A percentile compares a stretch with the other conserved stretches of the same genome.
Evolutionary conservation across 1,140 invertebrate species (phyloP).

Genomic region (Drosophila subobscura): DNA sequence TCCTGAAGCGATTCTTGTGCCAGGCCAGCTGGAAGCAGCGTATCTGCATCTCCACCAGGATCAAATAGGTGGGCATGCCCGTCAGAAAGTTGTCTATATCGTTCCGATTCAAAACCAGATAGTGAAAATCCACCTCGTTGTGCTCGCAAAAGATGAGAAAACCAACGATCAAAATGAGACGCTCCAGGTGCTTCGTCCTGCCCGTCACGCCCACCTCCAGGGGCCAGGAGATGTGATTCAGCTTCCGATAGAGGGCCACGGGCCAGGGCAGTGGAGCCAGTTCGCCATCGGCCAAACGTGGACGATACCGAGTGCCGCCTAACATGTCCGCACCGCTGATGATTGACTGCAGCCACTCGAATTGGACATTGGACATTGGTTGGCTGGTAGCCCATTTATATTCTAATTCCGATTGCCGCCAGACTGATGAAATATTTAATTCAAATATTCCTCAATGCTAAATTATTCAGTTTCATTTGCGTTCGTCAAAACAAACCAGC

Average conservation of each 20-base stretch:
- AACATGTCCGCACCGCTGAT: slow-evolving; percentile 11
- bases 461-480: slow-evolving; percentile 50
- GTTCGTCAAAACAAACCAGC: slow-evolving; percentile 46
- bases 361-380: neutral
- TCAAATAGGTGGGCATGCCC: slow-evolving; percentile 65
- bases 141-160: slow-evolving; percentile 60
- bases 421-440: slow-evolving; percentile 51
- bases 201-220: slow-evolving; percentile 50
- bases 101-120: slow-evolving; percentile 42
- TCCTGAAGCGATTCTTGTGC: slow-evolving; percentile 53
- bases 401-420: slow-evolving; percentile 56
- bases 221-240: slow-evolving; percentile 66
- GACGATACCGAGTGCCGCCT: slow-evolving; percentile 44
- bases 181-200: slow-evolving; percentile 28
- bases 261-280: slow-evolving; percentile 58
- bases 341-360: slow-evolving; percentile 9
- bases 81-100: slow-evolving; percentile 66
- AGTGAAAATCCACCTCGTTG: slow-evolving; percentile 64
- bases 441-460: slow-evolving; percentile 29
- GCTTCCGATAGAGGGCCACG: slow-evolving; percentile 46
- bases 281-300: slow-evolving; percentile 46
- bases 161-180: slow-evolving; percentile 34
- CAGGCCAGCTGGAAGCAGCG: slow-evolving; percentile 62
- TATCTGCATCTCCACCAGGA: slow-evolving; percentile 65
- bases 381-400: slow-evolving; percentile 40